Evolutionary conservation across 2,797 vertebrate species (phyloP).

Genomic region (Sebastiscus tertius): DNA sequence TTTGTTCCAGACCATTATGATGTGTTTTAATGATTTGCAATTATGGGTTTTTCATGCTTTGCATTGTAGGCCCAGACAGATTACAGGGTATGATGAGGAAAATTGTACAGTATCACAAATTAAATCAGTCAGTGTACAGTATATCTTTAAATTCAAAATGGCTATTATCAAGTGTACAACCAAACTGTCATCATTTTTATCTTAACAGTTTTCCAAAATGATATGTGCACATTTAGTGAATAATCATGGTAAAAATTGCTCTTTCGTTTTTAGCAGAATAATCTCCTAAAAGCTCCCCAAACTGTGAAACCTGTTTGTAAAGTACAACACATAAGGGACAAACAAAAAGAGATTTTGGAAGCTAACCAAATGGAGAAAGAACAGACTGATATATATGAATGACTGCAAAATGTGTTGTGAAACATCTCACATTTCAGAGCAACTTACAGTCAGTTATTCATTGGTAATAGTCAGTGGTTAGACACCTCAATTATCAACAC

Average conservation of each 20-base stretch:
- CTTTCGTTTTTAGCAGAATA: background rate
- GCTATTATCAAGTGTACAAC: slow-evolving; percentile 49
- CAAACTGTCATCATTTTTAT: slow-evolving; percentile 28
- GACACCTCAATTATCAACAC: background rate
- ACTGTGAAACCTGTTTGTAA: background rate
- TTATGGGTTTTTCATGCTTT: slow-evolving; percentile 40
- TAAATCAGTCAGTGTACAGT: slow-evolving; percentile 47
- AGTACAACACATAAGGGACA: background rate
- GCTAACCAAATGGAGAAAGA: background rate
- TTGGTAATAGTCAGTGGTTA: background rate
- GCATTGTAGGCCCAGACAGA: slow-evolving; percentile 62
- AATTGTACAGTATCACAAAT: slow-evolving; percentile 65
- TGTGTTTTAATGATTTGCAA: slow-evolving; percentile 56
- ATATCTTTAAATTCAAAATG: slow-evolving; percentile 65
- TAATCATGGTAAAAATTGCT: background rate
- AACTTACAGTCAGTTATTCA: background rate
- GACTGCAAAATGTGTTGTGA: background rate
- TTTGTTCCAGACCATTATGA: slow-evolving; percentile 41
- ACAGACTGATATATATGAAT: background rate
- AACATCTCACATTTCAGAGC: background rate
- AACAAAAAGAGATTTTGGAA: background rate
- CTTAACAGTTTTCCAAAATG: slow-evolving; percentile 9
- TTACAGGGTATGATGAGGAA: slow-evolving; percentile 62
- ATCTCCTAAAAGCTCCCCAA: background rate
- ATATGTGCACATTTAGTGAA: slow-evolving; percentile 2